Base-by-base conservation (phyloP, 2,888 invertebrate species). In the Rambutsinella grinnellia region DNA sequence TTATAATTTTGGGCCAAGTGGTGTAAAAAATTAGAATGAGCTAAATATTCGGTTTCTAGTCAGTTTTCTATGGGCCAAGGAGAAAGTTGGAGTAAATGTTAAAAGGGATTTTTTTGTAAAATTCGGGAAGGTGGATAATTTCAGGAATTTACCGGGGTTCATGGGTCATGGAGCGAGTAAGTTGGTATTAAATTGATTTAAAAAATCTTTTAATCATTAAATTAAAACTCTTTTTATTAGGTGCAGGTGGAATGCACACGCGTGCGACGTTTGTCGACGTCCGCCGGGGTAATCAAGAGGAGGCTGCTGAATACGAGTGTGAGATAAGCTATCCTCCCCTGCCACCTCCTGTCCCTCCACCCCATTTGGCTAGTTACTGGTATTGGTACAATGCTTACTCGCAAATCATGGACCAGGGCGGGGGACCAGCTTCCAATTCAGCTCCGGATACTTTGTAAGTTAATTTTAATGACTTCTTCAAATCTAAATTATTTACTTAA, bases 141-240 rank as follows among this genome's bases (percentile, higher is more conserved):
- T 77, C 62, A 68, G 71, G 58, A 57, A 68, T 61, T 19, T 61
- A 27, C 67, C 66, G n/a, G 75, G 75, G 46, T 79, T 78, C 78
- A 81, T 81, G 81, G 81, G 81, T 78, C 68, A 71, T 76, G 81
- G 81, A 56, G 81, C 78, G 67, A 81, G 81, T 81, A 76, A 79
- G 81, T 74, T 58, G 54, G 46, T 62, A 23, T 3, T 28, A 28
- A 61, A 5, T 26, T 13, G 24, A 54, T 61, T 36, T 23, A 36
- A 13, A 49, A 49, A 49, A 49, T n/a, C 13, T 5, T 49, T 17
- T 49, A 49, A 49, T n/a, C n/a, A 49, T 49, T 17, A 5, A 3
- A 49, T 17, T 15, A 56, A 10, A 15, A 56, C 3, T 56, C 17
- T 53, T 19, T 53, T 19, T 53, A 13, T 15, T 44, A 78, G 78